Evolutionary conservation across 2,113 vertebrate genomes (phyloP), one percentile per base, ranked within the genome.

Genomic region (Cranoglanis bouderius): DNA sequence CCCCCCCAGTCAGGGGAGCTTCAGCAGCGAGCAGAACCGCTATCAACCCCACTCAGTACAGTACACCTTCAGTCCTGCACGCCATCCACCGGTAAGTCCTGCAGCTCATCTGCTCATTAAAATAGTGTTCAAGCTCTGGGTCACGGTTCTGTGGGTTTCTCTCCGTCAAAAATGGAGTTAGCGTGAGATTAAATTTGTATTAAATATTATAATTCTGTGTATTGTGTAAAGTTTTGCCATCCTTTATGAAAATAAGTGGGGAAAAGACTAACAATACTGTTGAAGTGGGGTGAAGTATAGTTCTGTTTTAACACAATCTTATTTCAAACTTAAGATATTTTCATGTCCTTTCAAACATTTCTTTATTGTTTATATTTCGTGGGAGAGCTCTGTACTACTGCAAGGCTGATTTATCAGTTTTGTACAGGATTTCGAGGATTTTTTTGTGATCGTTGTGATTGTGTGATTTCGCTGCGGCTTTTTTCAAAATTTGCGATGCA

Each of bases 1-100:
- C 94, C 97, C 98, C 96, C 95, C 97, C 90, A 97, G 96, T 94
- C 98, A 99, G 96, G 98, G 98, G 95, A 96, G 97, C 91, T 99
- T 98, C 96, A 98, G 97, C 96, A 95, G 96, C 85, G 98, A 99
- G 91, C 98, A 98, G 95, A 96, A 95, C 93, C 97, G 98, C 21
- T 99, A 98, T 81, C 97, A 97, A 49, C 84, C 96, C 21, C 98
- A 99, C 90, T 97, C 98, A 91, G 97, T 98, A 92, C 98, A 98
- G 94, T 99, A 99, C 92, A 96, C 96, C 90, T 99, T 99, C 93
- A 94, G 96, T 67, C 93, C 95, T 90, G 92, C 95, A 78, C 97
- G 98, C 2, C 98, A 99, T 94, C 97, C 97, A 89, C 96, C 97
- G 97, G 98, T 98, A 96, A 96, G 91, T 83, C 55, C 81, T n/a